Evolutionary conservation across 2,888 invertebrate species (phyloP).

Genomic region (Campoplex capitator): DNA sequence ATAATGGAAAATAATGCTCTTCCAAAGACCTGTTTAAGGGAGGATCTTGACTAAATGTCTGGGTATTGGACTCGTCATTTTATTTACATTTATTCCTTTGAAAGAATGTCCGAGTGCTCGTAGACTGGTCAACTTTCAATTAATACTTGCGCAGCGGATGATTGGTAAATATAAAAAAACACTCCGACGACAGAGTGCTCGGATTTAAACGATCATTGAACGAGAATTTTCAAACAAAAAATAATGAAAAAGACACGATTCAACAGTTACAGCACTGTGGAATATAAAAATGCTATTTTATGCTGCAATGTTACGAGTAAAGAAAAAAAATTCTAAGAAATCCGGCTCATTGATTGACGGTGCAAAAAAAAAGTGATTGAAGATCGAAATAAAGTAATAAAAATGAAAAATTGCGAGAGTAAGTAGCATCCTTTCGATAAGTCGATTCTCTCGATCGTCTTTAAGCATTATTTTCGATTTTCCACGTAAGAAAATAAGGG

Average conservation of each 20-base stretch:
- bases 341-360: not conserved
- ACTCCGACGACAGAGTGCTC: not conserved
- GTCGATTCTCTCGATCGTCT: not conserved
- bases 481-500: conserved; percentile 25
- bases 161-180: not conserved
- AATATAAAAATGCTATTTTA: no score
- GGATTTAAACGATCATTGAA: not conserved
- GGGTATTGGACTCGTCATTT: not conserved
- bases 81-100: not conserved
- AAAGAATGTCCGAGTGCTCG: not conserved
- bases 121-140: not conserved
- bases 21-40: not conserved
- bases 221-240: not conserved
- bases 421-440: not conserved
- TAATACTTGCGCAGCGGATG: not conserved
- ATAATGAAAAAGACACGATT: not conserved
- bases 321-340: not conserved
- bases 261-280: no score
- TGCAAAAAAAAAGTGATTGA: not conserved
- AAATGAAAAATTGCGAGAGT: not conserved
- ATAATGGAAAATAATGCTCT: not conserved
- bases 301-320: no score
- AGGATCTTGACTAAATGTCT: not conserved
- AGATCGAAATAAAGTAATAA: not conserved
- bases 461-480: conserved; percentile 32